A percentile compares a stretch with the other conserved stretches of the same genome.
phyloP scores from a whole-genome alignment of 2,797 vertebrate species.

The Percopsis omiscomaycus region DNA sequence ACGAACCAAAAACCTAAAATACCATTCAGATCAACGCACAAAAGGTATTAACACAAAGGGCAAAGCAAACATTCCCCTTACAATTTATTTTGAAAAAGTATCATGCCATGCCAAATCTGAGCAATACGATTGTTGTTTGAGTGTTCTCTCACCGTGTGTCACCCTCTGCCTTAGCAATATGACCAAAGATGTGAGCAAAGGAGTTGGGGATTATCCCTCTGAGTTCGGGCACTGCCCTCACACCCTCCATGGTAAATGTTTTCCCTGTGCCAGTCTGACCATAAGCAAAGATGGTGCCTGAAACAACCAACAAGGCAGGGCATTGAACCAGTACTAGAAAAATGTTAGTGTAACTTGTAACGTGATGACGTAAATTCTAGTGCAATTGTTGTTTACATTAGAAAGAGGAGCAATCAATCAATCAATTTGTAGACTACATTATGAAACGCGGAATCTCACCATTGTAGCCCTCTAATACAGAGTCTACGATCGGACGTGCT shows the following conservation, averaged over 20 bases:
- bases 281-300: constrained; percentile 98
- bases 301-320: constrained; percentile 31
- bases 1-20: constrained; percentile 91
- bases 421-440: not conserved
- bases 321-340: not conserved
- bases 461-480: constrained; percentile 96
- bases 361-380: not conserved
- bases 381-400: not conserved
- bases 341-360: too few relatives aligned
- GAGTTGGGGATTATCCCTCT: constrained; percentile 99
- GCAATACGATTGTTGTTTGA: not conserved
- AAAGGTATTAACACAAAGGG: too few relatives aligned
- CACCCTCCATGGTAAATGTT: constrained; percentile 98
- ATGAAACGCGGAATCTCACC: constrained; percentile 73
- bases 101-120: not conserved
- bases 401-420: not conserved
- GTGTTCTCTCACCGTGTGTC: constrained; percentile 85
- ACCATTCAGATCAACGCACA: too few relatives aligned
- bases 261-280: constrained; percentile 98
- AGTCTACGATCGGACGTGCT: constrained; percentile 94
- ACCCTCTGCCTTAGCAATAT: constrained; percentile 98
- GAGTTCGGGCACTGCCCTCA: constrained; percentile 94
- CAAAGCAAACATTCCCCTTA: too few relatives aligned
- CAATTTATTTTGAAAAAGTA: too few relatives aligned
- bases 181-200: constrained; percentile 97